A percentile compares a stretch with the other conserved stretches of the same genome.
Evolutionary conservation across 1,140 invertebrate species (phyloP).

Genomic region (Platorchestia sp.): DNA sequence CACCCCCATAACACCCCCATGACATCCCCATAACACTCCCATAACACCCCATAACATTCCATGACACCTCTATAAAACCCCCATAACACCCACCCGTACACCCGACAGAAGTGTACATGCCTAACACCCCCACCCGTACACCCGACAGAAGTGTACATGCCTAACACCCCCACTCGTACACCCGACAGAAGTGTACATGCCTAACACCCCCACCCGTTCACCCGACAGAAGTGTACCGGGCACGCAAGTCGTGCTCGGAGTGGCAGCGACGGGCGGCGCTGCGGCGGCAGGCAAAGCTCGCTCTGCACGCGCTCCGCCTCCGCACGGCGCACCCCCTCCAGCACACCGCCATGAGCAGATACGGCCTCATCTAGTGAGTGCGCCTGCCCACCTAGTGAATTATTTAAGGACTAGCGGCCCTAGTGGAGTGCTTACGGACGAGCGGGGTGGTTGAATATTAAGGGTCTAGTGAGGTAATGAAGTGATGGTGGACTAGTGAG

Average conservation of each 20-base stretch:
- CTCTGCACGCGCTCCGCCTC: not conserved
- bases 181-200: too few relatives aligned
- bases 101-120: too few relatives aligned
- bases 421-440: too few relatives aligned
- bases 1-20: not conserved
- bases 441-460: too few relatives aligned
- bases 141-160: too few relatives aligned
- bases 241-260: conserved; percentile 11
- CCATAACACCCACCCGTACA: not conserved
- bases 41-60: not conserved
- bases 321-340: conserved; percentile 1
- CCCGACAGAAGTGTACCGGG: not conserved
- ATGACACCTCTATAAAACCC: not conserved
- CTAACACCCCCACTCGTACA: too few relatives aligned
- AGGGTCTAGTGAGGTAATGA: too few relatives aligned
- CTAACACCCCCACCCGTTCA: too few relatives aligned
- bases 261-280: conserved; percentile 6
- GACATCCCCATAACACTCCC: not conserved
- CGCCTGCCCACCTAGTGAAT: not conserved
- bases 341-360: conserved; percentile 37
- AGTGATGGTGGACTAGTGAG: too few relatives aligned
- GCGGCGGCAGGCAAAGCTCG: not conserved
- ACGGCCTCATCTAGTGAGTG: conserved; percentile 35
- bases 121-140: too few relatives aligned
- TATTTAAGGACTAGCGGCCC: too few relatives aligned